Evolutionary conservation across 2,888 invertebrate species (phyloP).

Genomic region (Andrena fulva): DNA sequence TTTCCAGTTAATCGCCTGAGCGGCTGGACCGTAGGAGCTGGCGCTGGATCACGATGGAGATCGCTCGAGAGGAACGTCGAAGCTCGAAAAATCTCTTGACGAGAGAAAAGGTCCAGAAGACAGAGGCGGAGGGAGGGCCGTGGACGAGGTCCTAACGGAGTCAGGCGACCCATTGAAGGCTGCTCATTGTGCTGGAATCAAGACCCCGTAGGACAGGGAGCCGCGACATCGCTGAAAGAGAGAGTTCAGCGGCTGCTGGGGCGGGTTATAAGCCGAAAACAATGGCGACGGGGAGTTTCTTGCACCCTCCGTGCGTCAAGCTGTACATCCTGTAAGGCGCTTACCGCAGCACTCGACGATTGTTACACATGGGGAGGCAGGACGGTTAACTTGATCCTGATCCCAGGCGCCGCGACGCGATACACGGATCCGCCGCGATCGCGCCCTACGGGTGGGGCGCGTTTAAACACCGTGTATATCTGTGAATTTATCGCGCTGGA

Average conservation of each 20-base stretch:
- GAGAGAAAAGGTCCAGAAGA: background rate
- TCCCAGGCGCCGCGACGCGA: slow-evolving; percentile 57
- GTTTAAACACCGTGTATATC: slow-evolving; percentile 58
- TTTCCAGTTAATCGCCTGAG: slow-evolving; percentile 77
- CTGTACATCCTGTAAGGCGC: slow-evolving; percentile 73
- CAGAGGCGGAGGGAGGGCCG: background rate
- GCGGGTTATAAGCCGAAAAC: slow-evolving; percentile 78
- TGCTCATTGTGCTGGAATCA: slow-evolving; percentile 64
- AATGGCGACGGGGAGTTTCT: slow-evolving; percentile 71
- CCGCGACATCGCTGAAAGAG: slow-evolving; percentile 35
- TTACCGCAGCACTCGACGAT: slow-evolving; percentile 70
- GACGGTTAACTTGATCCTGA: slow-evolving; percentile 71
- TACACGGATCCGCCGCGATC: slow-evolving; percentile 59
- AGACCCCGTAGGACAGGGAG: slow-evolving; percentile 49
- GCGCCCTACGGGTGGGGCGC: slow-evolving; percentile 23
- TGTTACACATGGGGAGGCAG: slow-evolving; percentile 61
- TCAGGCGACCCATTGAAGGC: slow-evolving; percentile 59
- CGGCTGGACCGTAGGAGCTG: slow-evolving; percentile 75
- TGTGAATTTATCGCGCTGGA: slow-evolving; percentile 54
- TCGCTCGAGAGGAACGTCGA: slow-evolving; percentile 53
- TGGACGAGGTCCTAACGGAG: slow-evolving; percentile 28
- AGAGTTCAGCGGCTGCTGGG: slow-evolving; percentile 59
- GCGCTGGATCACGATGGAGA: slow-evolving; percentile 39
- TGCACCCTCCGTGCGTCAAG: slow-evolving; percentile 70
- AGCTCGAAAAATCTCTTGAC: slow-evolving; percentile 46